These are phyloP conservation scores for Decapterus maruadsi DNA, from an alignment of 2,797 vertebrate species.

Conservation along the genomic window DNA sequence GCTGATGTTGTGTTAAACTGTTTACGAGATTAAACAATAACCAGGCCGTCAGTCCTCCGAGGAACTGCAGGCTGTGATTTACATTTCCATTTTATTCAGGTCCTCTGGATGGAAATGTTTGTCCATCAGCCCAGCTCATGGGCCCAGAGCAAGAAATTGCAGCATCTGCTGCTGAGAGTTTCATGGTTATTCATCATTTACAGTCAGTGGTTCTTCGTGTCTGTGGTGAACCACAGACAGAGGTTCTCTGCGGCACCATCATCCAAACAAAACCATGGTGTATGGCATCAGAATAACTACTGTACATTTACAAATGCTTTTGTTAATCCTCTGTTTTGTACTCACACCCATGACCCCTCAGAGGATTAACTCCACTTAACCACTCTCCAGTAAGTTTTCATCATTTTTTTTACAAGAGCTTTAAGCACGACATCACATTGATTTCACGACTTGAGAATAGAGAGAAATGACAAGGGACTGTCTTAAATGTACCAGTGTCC, in stretches of 20 bases:
- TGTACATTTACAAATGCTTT: not conserved
- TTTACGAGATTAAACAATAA: not conserved
- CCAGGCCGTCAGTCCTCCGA: not conserved
- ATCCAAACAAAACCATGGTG: not conserved
- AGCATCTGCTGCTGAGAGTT: not conserved
- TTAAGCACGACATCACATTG: too few relatives aligned
- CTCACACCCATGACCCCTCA: not conserved
- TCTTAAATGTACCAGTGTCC: too few relatives aligned
- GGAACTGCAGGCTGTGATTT: slow-evolving; percentile 1
- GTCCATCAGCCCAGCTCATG: not conserved
- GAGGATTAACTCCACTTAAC: too few relatives aligned
- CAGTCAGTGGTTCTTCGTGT: not conserved
- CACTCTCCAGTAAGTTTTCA: too few relatives aligned
- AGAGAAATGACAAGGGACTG: too few relatives aligned
- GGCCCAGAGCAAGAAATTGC: not conserved
- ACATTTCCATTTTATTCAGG: not conserved
- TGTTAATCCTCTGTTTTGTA: not conserved
- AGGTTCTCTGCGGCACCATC: not conserved
- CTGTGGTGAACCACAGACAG: not conserved
- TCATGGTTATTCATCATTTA: slow-evolving; percentile 1
- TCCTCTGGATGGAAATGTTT: not conserved
- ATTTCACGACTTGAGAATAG: too few relatives aligned
- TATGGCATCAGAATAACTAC: too few relatives aligned
- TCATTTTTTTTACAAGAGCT: too few relatives aligned
- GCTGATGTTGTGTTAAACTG: slow-evolving; percentile 4